These are phyloP conservation scores for Botia almorhae DNA, from an alignment of 2,797 vertebrate species.

Conservation along the genomic window DNA sequence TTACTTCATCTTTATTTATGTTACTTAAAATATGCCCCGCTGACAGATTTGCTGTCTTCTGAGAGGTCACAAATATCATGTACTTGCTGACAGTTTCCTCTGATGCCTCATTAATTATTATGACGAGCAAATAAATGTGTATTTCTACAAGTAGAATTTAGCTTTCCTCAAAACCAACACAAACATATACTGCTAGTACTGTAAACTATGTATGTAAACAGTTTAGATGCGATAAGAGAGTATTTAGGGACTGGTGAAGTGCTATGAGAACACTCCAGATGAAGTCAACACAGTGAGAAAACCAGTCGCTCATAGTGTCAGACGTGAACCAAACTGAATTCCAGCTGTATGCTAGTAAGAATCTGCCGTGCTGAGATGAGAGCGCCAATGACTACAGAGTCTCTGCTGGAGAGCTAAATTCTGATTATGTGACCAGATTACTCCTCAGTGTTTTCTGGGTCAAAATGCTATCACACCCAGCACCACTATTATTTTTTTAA, in stretches of 20 bases:
- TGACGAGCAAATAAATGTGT: conserved; percentile 17
- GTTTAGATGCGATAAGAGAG: conserved; percentile 36
- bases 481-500: conserved; percentile 73
- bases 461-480: conserved; percentile 77
- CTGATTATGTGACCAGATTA: conserved; percentile 50
- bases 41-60: conserved; percentile 22
- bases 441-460: conserved; percentile 69
- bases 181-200: conserved; percentile 15
- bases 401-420: conserved; percentile 47
- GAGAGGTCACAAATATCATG: conserved; percentile 6
- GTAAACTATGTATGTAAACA: conserved; percentile 15
- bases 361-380: conserved; percentile 44
- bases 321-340: conserved; percentile 32
- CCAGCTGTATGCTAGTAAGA: conserved; percentile 51
- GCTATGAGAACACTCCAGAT: conserved; percentile 41
- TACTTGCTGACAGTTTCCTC: conserved; percentile 18
- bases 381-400: conserved; percentile 45
- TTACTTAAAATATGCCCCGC: conserved; percentile 14
- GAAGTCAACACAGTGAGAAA: conserved; percentile 65
- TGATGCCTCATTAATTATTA: conserved; percentile 26
- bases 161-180: conserved; percentile 27
- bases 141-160: conserved; percentile 3
- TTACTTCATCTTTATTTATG: conserved; percentile 14
- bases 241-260: conserved; percentile 45
- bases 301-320: conserved; percentile 60